Evolutionary conservation across 2,888 invertebrate genomes (phyloP).

Genomic region (Neelides folsomi): DNA sequence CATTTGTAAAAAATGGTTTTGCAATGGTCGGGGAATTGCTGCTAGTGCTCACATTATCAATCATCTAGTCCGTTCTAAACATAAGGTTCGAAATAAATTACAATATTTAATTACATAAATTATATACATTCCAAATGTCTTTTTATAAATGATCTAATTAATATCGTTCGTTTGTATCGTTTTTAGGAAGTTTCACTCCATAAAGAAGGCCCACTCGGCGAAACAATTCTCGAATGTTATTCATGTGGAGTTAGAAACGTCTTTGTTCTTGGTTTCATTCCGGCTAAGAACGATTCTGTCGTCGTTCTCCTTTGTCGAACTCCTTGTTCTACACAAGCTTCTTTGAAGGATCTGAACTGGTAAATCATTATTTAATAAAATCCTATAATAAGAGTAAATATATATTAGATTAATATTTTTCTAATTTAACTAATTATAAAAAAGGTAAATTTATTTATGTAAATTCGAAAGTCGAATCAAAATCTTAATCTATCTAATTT

Average conservation of each 20-base stretch:
- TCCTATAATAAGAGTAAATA: too few species aligned
- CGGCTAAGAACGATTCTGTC: constrained; percentile 96
- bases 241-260: constrained; percentile 97
- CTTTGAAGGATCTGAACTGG: constrained; percentile 97
- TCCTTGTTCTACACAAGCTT: constrained; percentile 95
- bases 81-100: constrained; percentile 48
- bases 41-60: constrained; percentile 98
- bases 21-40: constrained; percentile 95
- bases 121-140: background rate
- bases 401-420: too few species aligned
- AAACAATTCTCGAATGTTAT: constrained; percentile 95
- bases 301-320: constrained; percentile 93
- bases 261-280: constrained; percentile 96
- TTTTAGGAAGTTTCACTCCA: constrained; percentile 81
- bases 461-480: too few species aligned
- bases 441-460: too few species aligned
- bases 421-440: too few species aligned
- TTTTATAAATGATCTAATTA: background rate
- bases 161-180: constrained; percentile 8
- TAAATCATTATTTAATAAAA: too few species aligned
- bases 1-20: constrained; percentile 98
- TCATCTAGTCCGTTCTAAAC: constrained; percentile 96
- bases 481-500: constrained; percentile 8
- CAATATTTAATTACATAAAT: background rate
- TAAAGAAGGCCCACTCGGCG: constrained; percentile 91